Evolutionary conservation across 2,113 vertebrate genomes (phyloP).

Genomic region (Etia nguti): DNA sequence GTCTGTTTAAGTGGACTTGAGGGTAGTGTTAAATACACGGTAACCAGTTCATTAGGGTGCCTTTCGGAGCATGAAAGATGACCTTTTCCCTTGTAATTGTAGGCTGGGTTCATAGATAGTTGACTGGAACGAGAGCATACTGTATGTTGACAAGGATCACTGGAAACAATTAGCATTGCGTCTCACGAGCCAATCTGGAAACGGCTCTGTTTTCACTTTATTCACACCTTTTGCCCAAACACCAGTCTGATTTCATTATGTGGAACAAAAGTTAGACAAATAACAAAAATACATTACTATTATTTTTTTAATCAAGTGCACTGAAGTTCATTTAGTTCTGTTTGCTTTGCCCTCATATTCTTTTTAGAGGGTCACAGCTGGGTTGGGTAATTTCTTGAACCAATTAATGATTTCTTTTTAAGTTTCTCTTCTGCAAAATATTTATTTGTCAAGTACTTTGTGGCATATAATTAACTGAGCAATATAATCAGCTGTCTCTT

Average conservation of each 20-base stretch:
- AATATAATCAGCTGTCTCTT: background rate
- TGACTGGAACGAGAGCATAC: constrained; percentile 60
- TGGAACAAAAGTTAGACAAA: constrained; percentile 21
- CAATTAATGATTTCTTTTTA: background rate
- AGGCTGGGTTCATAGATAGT: constrained; percentile 60
- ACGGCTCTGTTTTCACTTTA: constrained; percentile 30
- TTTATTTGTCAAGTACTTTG: background rate
- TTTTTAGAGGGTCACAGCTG: background rate
- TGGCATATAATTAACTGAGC: background rate
- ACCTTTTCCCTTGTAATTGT: constrained; percentile 72
- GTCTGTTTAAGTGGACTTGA: constrained; percentile 57
- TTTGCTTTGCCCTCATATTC: background rate
- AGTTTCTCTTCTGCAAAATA: background rate
- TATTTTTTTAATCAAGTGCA: background rate
- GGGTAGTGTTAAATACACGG: constrained; percentile 65
- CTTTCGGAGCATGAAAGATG: constrained; percentile 72
- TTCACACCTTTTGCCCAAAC: constrained; percentile 43
- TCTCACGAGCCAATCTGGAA: constrained; percentile 28
- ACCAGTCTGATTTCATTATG: constrained; percentile 30
- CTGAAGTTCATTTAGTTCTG: background rate
- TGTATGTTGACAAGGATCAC: constrained; percentile 68
- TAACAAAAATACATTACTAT: background rate
- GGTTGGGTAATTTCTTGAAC: background rate
- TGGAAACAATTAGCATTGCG: constrained; percentile 71
- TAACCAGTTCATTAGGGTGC: constrained; percentile 70